Evolutionary conservation across 2,113 vertebrate genomes (phyloP), one percentile per base, ranked within the genome.

Genomic region (Phodopus roborovskii): DNA sequence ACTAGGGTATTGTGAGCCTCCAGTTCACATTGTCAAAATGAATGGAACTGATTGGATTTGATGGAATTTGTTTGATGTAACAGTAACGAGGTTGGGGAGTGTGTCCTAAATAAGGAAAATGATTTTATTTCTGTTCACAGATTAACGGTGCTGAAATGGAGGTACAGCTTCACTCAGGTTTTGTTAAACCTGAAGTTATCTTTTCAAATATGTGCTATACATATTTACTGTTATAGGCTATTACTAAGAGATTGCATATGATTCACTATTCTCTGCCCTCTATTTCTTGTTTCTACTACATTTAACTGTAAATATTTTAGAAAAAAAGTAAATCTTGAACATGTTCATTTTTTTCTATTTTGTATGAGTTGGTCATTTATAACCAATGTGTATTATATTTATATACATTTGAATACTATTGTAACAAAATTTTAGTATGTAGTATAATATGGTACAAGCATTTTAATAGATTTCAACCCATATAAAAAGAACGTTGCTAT

Each of bases 281-380:
- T 9, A 53, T 15, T 28, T 62, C 3, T 22, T 50, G 26, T 85
- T 42, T 30, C 26, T 90, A 39, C 30, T 78, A 45, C n/a, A 42
- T 83, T 94, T 88, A 92, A 39, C 15, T 82, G 12, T 66, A 68
- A 89, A 68, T 62, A 75, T 28, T 70, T 92, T 70, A 77, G 30
- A 70, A 11, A 74, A 64, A 12, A 73, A 92, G 5, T 77, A 36
- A 88, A 78, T 96, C 77, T 91, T 17, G 17, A 84, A 70, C 78
- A 39, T n/a, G 4, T 50, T 85, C 7, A 53, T 82, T 83, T 92
- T 92, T 90, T 93, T 48, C 26, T n/a, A 58, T 36, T 91, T 88
- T 30, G 19, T 84, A 48, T 71, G 13, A 39, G 5, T 58, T 85
- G 4, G 5, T 68, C 42, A 85, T 48, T 48, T 19, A 26, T 82